Conservation (phyloP, 2,113 vertebrate genomes). For the Psittacara wagleri region DNA sequence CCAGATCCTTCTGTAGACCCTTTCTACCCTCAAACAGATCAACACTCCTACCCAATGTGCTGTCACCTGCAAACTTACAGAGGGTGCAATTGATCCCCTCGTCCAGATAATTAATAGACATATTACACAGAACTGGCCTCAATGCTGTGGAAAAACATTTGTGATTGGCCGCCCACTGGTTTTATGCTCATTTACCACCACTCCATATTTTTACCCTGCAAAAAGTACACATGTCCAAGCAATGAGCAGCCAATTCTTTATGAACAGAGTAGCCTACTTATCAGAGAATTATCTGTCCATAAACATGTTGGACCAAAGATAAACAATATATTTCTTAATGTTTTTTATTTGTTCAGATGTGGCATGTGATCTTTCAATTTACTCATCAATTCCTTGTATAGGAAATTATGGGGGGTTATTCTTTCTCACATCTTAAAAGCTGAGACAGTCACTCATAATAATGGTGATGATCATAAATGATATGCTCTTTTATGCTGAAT, state of each 20-base stretch:
- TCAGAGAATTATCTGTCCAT: background rate
- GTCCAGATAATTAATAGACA: background rate
- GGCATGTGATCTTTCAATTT: background rate
- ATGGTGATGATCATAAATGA: background rate
- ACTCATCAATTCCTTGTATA: background rate
- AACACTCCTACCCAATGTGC: rapidly evolving
- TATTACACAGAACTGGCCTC: background rate
- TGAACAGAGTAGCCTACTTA: background rate
- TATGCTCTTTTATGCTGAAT: background rate
- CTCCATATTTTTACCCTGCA: background rate
- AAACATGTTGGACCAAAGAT: background rate
- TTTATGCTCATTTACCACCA: background rate
- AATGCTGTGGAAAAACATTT: background rate
- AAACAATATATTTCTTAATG: background rate
- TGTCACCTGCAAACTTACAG: background rate
- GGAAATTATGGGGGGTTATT: background rate
- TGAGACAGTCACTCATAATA: background rate
- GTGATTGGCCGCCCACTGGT: background rate
- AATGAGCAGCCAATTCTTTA: background rate
- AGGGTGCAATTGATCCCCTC: background rate
- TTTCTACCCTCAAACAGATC: background rate
- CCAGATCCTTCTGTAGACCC: rapidly evolving
- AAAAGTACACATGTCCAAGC: background rate
- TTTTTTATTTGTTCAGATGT: background rate
- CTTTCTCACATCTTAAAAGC: background rate